Conservation (phyloP, 2,113 vertebrate species). For the Chiloscyllium plagiosum region DNA sequence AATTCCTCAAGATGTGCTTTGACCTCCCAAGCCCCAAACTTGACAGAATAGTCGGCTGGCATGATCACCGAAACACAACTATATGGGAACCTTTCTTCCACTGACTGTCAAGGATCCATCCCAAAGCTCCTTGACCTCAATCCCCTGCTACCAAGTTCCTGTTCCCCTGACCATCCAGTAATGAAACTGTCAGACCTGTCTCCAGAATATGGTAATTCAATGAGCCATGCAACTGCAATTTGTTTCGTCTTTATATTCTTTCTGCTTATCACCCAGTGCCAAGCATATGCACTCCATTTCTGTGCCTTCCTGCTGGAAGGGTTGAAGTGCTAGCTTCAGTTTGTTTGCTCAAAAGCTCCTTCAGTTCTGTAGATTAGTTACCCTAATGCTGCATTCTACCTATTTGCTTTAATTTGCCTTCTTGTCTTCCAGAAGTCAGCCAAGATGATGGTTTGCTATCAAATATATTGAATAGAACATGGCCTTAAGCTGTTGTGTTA, state of each 20-base stretch:
- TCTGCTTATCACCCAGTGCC: not conserved
- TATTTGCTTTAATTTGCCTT: not conserved
- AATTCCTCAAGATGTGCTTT: not conserved
- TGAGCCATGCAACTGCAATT: not conserved
- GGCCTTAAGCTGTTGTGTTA: not conserved
- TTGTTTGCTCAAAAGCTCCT: not conserved
- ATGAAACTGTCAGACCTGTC: not conserved
- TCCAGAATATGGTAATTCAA: not conserved
- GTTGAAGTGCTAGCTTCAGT: not conserved
- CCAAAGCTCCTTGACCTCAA: not conserved
- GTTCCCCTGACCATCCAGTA: not conserved
- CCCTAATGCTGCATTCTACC: not conserved
- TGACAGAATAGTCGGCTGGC: not conserved
- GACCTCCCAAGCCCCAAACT: not conserved
- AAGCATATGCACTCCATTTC: not conserved
- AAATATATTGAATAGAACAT: not conserved
- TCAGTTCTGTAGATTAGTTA: not conserved
- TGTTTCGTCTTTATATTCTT: not conserved
- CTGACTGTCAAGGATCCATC: not conserved
- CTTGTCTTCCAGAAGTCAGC: too few relatives aligned
- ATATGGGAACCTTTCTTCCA: not conserved
- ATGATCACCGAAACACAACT: not conserved
- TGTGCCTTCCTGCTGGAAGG: not conserved
- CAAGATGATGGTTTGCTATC: not conserved
- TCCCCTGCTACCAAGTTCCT: not conserved